Evolutionary conservation across 1,140 invertebrate genomes (phyloP), one percentile per base, ranked within the genome.

Genomic region (Drosophila simulans): DNA sequence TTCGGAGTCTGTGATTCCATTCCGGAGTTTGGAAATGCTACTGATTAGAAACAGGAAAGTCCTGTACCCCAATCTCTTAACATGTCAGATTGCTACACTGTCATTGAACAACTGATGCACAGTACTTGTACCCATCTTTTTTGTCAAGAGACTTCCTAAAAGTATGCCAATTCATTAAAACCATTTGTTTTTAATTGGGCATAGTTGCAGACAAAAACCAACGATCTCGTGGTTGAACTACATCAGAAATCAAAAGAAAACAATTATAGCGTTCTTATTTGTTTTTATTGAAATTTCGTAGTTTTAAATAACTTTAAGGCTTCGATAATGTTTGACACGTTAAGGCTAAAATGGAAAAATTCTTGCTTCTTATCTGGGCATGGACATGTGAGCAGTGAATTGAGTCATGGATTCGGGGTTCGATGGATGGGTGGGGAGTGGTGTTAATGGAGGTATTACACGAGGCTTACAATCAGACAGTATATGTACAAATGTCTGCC

Each of bases 301-400:
- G 77, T 83, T 88, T 74, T 83, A 88, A 84, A 83, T 88, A 89
- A 83, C 51, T 55, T 88, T 89, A 89, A 88, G 84, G 84, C 84
- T 89, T 88, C 62, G 68, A 88, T 80, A 84, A 89, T 84, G 80
- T 77, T 84, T 72, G 55, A 79, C 72, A 80, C 62, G 51, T 81
- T 85, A 86, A 89, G 77, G 72, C 80, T 88, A 84, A 83, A 73
- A 88, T 89, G 80, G 72, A 86, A 89, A 88, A 72, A 59, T 68
- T 77, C 53, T 72, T 59, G 77, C 65, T 82, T 72, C 72, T 79
- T 72, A 79, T 65, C 70, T 83, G 69, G 59, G 60, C 70, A 71
- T 70, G 52, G 48, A 42, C 45, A 43, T 57, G 62, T 70, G 52
- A 46, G 53, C 49, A 34, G 34, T 60, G 48, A 58, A 45, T 43